A percentile compares a stretch with the other conserved stretches of the same genome.
These are phyloP conservation scores for Athalia cordata DNA, from an alignment of 2,888 invertebrate genomes.

Conservation along the genomic window DNA sequence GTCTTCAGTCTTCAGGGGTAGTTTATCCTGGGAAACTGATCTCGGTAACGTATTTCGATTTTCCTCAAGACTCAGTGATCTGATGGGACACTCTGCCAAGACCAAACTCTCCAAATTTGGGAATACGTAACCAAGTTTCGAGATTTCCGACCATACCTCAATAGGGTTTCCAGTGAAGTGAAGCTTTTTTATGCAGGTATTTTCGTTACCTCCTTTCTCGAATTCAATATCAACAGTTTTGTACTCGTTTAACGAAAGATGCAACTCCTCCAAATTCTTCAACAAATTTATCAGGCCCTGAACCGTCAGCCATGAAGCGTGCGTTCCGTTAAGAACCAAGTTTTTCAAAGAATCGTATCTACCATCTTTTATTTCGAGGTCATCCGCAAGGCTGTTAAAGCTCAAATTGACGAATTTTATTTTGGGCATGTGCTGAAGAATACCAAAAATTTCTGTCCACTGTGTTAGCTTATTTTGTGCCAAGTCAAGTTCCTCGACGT, in stretches of 20 bases:
- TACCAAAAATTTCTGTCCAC: conserved; percentile 93
- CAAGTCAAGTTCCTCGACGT: conserved; percentile 95
- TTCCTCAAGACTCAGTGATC: conserved; percentile 73
- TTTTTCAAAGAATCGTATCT: conserved; percentile 76
- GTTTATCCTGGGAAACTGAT: conserved; percentile 41
- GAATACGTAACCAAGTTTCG: conserved; percentile 89
- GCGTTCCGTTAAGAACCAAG: conserved; percentile 91
- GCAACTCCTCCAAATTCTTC: conserved; percentile 91
- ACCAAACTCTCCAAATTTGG: conserved; percentile 90
- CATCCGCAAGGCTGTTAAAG: conserved; percentile 88
- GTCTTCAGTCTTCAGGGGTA: conserved; percentile 58
- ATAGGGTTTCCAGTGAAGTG: conserved; percentile 93
- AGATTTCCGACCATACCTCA: conserved; percentile 88
- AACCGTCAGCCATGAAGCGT: conserved; percentile 89
- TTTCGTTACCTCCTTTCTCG: conserved; percentile 73
- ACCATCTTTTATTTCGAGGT: conserved; percentile 75
- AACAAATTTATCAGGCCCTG: conserved; percentile 84
- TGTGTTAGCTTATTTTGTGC: conserved; percentile 93
- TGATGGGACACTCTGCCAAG: conserved; percentile 89
- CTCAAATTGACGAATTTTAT: conserved; percentile 94
- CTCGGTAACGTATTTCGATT: conserved; percentile 55
- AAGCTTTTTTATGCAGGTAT: conserved; percentile 84
- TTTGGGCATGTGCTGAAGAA: conserved; percentile 90
- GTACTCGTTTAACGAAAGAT: conserved; percentile 94
- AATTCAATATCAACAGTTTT: conserved; percentile 81